Evolutionary conservation across 2,797 vertebrate species (phyloP).

Genomic region (Sebastes trivittatus): DNA sequence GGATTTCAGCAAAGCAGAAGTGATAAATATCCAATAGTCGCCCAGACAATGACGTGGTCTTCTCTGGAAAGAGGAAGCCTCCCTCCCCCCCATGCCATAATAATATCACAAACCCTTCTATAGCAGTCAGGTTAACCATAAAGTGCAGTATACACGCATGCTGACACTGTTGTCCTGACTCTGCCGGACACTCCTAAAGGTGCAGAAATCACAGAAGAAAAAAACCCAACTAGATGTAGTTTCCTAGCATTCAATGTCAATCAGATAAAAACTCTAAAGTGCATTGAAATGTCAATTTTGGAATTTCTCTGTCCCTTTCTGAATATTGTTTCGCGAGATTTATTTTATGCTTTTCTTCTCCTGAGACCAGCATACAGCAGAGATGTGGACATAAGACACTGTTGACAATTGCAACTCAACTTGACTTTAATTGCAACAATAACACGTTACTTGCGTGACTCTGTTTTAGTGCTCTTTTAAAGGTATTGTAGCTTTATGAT

Average conservation of each 20-base stretch:
- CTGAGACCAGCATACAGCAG: no score
- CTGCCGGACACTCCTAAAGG: conserved; percentile 58
- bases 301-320: conserved; percentile 5
- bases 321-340: no score
- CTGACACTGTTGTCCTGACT: conserved; percentile 10
- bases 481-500: background rate
- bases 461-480: background rate
- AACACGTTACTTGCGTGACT: background rate
- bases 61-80: conserved; percentile 71
- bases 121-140: background rate
- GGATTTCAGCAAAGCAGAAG: conserved; percentile 58
- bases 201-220: conserved; percentile 59
- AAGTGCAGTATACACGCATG: background rate
- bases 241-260: conserved; percentile 21
- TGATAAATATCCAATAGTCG: conserved; percentile 46
- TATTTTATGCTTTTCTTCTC: no score
- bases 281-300: conserved; percentile 11
- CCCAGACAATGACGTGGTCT: conserved; percentile 26
- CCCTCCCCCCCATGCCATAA: background rate
- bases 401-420: background rate
- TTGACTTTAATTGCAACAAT: background rate
- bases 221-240: conserved; percentile 33
- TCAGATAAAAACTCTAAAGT: background rate
- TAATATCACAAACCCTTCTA: background rate
- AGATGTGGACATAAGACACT: no score